Conservation (phyloP, 2,888 invertebrate species). For the Phyllotreta cruciferae region DNA sequence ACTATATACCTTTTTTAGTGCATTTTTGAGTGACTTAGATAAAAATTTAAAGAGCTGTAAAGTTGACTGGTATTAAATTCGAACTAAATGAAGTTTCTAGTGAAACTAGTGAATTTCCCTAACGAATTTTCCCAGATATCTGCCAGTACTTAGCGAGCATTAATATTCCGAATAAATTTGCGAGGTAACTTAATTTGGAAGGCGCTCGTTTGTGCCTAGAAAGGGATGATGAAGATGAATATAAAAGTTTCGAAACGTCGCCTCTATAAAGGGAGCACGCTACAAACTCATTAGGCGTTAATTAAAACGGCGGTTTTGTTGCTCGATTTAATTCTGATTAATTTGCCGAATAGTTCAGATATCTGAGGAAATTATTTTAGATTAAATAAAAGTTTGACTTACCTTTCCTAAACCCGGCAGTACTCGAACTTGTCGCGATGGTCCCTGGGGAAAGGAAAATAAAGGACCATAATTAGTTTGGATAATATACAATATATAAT, state of each 20-base stretch:
- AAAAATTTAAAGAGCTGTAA: too few relatives aligned
- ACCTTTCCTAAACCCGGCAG: constrained; percentile 61
- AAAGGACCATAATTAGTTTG: constrained; percentile 28
- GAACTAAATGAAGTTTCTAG: background rate
- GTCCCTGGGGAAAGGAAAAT: constrained; percentile 48
- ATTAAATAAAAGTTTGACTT: constrained; percentile 45
- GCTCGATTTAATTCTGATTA: too few relatives aligned
- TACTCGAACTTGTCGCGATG: constrained; percentile 60
- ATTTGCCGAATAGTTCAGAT: too few relatives aligned
- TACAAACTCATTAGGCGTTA: too few relatives aligned
- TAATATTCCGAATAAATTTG: constrained; percentile 15
- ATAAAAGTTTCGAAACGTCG: background rate
- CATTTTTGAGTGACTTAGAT: too few relatives aligned
- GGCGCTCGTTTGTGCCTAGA: background rate
- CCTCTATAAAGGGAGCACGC: background rate
- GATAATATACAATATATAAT: constrained; percentile 23
- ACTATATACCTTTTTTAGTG: too few relatives aligned
- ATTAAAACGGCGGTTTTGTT: too few relatives aligned
- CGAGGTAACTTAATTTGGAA: background rate
- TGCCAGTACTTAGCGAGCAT: background rate
- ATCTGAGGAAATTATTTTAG: background rate
- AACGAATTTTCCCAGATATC: too few relatives aligned
- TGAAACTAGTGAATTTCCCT: constrained; percentile 1
- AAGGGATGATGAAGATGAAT: background rate
- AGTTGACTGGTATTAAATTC: too few relatives aligned